A percentile compares a stretch with the other conserved stretches of the same genome.
Conservation (phyloP, 2,888 invertebrate genomes). For the Lucinisca nassula region DNA sequence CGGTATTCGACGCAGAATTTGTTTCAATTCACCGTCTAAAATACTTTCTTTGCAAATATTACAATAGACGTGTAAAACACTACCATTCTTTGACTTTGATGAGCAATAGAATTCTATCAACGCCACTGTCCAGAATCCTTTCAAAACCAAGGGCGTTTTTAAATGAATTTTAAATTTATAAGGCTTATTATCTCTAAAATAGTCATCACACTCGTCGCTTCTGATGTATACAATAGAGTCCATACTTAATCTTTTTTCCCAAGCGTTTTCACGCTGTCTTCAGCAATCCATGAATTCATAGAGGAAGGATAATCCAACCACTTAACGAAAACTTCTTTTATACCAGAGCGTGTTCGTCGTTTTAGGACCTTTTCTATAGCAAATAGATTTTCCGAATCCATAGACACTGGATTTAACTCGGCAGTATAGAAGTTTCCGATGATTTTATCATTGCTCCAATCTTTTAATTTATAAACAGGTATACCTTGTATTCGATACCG, state of each 20-base stretch:
- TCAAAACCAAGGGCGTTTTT: neutral
- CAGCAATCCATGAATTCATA: neutral
- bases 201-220: conserved; percentile 10
- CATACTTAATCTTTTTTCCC: neutral
- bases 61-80: neutral
- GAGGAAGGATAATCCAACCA: neutral
- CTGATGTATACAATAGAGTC: neutral
- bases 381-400: neutral
- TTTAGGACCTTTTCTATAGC: neutral
- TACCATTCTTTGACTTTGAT: neutral
- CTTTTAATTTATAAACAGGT: neutral
- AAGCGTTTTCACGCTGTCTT: neutral
- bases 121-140: conserved; percentile 9
- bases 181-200: neutral
- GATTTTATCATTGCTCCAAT: conserved; percentile 6
- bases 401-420: conserved; percentile 17
- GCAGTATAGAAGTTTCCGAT: conserved; percentile 15
- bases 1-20: neutral
- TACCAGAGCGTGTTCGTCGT: neutral
- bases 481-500: neutral
- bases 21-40: neutral
- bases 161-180: conserved; percentile 14
- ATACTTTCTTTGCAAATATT: conserved; percentile 21
- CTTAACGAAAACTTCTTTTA: neutral
- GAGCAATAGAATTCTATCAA: neutral